phyloP scores from a whole-genome alignment of 2,113 vertebrate genomes.

The Takifugu bimaculatus region DNA sequence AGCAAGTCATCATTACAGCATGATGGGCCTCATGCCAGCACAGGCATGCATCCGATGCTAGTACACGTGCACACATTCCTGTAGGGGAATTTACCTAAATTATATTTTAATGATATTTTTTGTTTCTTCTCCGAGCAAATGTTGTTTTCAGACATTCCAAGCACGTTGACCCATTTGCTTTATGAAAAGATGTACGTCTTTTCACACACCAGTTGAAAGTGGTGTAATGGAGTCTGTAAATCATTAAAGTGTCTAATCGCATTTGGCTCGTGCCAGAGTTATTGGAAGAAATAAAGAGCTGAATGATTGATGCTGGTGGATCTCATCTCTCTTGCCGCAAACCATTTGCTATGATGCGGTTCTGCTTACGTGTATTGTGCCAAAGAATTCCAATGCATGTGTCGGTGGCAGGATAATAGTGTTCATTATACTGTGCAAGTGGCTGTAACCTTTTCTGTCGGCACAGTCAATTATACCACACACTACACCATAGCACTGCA shows the following conservation, averaged over 20 bases:
- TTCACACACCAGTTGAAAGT: neutral
- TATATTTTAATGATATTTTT: too few relatives aligned
- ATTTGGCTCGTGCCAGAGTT: too few relatives aligned
- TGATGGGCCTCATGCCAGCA: too few relatives aligned
- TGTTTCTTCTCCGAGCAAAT: too few relatives aligned
- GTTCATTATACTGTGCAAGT: conserved; percentile 37
- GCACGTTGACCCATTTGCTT: too few relatives aligned
- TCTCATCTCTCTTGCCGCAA: conserved; percentile 13
- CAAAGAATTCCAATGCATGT: conserved; percentile 14
- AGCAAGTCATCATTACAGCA: too few relatives aligned
- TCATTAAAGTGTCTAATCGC: too few relatives aligned
- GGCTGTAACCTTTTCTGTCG: conserved; percentile 42
- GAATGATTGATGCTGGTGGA: conserved; percentile 22
- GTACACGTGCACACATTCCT: too few relatives aligned
- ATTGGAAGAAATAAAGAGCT: conserved; percentile 18
- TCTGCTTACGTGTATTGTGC: conserved; percentile 14
- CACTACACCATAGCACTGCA: conserved; percentile 23
- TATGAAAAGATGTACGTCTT: conserved; percentile 16
- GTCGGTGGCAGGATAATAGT: conserved; percentile 30
- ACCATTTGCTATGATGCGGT: conserved; percentile 1
- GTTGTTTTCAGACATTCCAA: too few relatives aligned
- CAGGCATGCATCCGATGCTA: too few relatives aligned
- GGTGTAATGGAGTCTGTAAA: too few relatives aligned
- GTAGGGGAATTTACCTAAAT: too few relatives aligned
- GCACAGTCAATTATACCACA: conserved; percentile 33